Evolutionary conservation across 2,888 invertebrate genomes (phyloP).

Genomic region (Oscheius sp.): DNA sequence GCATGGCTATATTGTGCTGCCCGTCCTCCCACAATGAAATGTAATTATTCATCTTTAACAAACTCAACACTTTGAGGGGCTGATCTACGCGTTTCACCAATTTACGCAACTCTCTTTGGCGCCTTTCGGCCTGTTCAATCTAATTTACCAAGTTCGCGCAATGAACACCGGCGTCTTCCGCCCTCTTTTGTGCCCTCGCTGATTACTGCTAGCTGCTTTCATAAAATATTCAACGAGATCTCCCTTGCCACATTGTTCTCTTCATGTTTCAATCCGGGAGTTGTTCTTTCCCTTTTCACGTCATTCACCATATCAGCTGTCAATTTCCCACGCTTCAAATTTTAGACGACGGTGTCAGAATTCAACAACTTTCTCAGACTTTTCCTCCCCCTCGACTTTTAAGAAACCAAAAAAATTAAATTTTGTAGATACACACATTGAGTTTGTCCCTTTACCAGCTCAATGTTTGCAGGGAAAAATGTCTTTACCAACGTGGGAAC

Average conservation of each 20-base stretch:
- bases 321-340: slow-evolving; percentile 7
- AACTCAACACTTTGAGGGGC: no score
- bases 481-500: slow-evolving; percentile 49
- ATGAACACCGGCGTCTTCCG: slow-evolving; percentile 26
- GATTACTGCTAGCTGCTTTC: slow-evolving; percentile 8
- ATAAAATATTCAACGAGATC: slow-evolving; percentile 5
- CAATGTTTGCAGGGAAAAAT: slow-evolving; percentile 58
- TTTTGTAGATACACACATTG: neutral
- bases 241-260: neutral
- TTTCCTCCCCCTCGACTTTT: neutral
- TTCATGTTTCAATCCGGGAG: neutral
- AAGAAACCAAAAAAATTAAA: neutral
- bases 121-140: slow-evolving; percentile 11
- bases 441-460: neutral
- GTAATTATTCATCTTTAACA: no score
- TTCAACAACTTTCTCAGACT: slow-evolving; percentile 8
- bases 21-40: no score
- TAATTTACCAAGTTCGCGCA: slow-evolving; percentile 6
- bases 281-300: neutral
- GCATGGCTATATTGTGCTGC: no score
- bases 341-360: neutral
- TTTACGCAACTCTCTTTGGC: neutral
- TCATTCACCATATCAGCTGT: slow-evolving; percentile 8
- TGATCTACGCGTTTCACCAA: no score
- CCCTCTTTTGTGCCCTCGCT: slow-evolving; percentile 20